Evolutionary conservation across 2,113 vertebrate species (phyloP).

Genomic region (Dicerorhinus sumatrensis): DNA sequence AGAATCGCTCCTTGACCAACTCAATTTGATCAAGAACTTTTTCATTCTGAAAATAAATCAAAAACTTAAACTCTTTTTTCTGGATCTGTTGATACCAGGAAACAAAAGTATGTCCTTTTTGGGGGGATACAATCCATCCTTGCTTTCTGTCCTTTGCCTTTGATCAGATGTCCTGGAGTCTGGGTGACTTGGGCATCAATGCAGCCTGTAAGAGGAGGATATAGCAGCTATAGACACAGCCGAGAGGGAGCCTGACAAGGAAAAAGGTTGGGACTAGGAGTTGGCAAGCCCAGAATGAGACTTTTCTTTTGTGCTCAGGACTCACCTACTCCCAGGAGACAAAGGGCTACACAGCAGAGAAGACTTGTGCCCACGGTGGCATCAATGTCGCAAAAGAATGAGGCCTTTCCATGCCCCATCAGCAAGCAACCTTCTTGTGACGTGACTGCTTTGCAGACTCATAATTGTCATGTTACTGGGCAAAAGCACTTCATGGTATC

Average conservation of each 20-base stretch:
- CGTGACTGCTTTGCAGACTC: neutral
- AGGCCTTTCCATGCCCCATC: neutral
- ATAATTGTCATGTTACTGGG: accelerated
- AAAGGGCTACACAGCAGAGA: neutral
- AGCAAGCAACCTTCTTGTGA: neutral
- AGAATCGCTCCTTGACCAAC: neutral
- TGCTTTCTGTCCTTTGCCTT: constrained; percentile 5
- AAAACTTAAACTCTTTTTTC: neutral
- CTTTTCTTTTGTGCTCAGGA: neutral
- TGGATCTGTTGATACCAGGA: constrained; percentile 53
- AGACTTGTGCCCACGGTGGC: neutral
- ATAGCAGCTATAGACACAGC: neutral
- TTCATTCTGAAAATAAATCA: neutral
- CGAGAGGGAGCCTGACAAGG: neutral
- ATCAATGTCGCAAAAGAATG: neutral
- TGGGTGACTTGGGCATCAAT: constrained; percentile 10
- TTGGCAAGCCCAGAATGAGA: neutral
- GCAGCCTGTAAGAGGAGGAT: neutral
- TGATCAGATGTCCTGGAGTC: constrained; percentile 23
- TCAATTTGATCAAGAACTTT: accelerated
- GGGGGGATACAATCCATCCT: neutral
- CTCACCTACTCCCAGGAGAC: constrained; percentile 12
- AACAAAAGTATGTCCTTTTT: neutral
- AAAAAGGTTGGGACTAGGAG: neutral
- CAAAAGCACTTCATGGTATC: neutral